phyloP scores from a whole-genome alignment of 2,888 invertebrate genomes.

The Pardosa pseudoannulata region DNA sequence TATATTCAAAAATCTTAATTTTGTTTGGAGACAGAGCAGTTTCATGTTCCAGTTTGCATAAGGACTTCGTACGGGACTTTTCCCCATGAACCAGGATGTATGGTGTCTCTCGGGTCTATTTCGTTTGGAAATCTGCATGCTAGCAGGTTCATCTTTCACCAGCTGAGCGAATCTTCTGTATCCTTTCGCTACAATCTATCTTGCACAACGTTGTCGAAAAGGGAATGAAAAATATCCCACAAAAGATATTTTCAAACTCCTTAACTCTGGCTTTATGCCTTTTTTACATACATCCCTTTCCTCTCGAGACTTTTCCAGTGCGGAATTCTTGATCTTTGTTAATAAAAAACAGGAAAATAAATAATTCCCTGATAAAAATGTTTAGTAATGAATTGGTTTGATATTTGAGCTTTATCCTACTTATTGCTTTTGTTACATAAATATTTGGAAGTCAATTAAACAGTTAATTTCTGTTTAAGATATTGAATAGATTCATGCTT shows the following conservation, averaged over 20 bases:
- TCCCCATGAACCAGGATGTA: background rate
- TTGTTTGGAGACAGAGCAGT: background rate
- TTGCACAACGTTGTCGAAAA: constrained; percentile 12
- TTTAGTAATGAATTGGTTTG: too few relatives aligned
- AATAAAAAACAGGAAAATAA: too few relatives aligned
- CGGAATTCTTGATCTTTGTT: constrained; percentile 24
- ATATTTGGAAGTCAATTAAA: too few relatives aligned
- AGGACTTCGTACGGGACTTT: background rate
- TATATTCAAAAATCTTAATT: background rate
- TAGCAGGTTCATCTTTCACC: background rate
- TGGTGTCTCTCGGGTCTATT: background rate
- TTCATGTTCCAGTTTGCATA: background rate
- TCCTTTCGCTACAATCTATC: constrained; percentile 3
- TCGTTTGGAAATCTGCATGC: background rate
- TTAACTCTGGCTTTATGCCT: constrained; percentile 13
- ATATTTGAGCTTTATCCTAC: too few relatives aligned
- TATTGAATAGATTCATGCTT: too few relatives aligned
- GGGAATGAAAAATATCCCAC: constrained; percentile 19
- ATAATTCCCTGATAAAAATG: too few relatives aligned
- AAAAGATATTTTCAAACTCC: constrained; percentile 2
- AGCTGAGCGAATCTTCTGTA: background rate
- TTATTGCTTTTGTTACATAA: too few relatives aligned
- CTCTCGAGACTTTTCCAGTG: background rate
- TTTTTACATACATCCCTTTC: constrained; percentile 17
- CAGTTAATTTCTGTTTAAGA: too few relatives aligned